phyloP scores from a whole-genome alignment of 2,113 vertebrate species.

The Corydoras sp. region DNA sequence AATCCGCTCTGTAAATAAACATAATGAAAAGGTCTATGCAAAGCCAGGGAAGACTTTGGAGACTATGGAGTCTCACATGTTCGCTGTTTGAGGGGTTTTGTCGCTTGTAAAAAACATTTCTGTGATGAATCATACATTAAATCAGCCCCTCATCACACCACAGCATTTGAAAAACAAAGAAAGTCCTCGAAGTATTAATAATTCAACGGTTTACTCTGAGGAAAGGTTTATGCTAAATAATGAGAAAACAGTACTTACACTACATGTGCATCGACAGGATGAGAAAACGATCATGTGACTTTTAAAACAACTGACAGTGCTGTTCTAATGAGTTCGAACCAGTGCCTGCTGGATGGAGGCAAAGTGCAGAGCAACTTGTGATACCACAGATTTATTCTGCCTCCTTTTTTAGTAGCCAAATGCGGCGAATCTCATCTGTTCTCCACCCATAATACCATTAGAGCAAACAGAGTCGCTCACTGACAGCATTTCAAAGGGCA shows the following conservation, averaged over 20 bases:
- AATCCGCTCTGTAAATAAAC: conserved; percentile 11
- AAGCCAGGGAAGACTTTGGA: not conserved
- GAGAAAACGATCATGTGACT: not conserved
- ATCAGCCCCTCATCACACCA: conserved; percentile 19
- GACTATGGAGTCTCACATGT: too few relatives aligned
- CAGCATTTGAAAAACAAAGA: conserved; percentile 14
- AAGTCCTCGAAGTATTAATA: conserved; percentile 7
- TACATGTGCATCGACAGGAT: not conserved
- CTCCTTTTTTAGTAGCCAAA: not conserved
- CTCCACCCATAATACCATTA: conserved; percentile 15
- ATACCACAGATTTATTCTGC: not conserved
- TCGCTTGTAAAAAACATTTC: not conserved
- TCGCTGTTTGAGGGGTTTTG: not conserved
- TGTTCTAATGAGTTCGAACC: too few relatives aligned
- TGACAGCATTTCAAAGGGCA: conserved; percentile 3
- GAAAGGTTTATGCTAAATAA: conserved; percentile 15
- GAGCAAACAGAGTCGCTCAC: not conserved
- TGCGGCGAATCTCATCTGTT: not conserved
- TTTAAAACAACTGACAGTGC: too few relatives aligned
- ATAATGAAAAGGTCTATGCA: not conserved
- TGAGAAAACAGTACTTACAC: conserved; percentile 1
- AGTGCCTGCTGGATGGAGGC: not conserved
- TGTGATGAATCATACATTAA: conserved; percentile 24
- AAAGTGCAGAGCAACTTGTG: not conserved
- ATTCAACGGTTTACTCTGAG: conserved; percentile 14